Base-by-base conservation (phyloP, 2,888 invertebrate genomes). In the Molanna angustata region DNA sequence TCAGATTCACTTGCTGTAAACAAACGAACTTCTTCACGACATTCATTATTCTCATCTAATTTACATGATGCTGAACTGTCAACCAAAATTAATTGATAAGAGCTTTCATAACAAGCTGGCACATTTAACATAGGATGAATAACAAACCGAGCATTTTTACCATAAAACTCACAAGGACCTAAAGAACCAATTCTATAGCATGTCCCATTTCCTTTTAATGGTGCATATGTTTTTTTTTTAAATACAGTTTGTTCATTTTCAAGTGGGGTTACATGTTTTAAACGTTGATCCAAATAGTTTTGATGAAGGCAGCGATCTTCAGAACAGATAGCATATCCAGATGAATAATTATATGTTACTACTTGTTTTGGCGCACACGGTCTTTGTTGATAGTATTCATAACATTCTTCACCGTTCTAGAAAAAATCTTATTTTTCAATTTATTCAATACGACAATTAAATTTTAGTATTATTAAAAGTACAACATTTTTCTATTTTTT, bases 361-460 rank as follows among this genome's bases (percentile, higher is more conserved):
- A 54, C 45, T 41, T 54, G 32, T 11, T 39, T n/a, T 13, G 4
- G 11, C 7, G 9, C 31, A 19, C 54, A 54, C 7, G 54, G 45
- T 17, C 54, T 49, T 45, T 32, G 49, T 33, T 54, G 54, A 16
- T 54, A 54, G 40, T 14, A 54, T 31, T 39, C 40, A 22, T 44
- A 14, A 18, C 54, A 54, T 19, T 42, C 31, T 19, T 39, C 32
- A 9, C 39, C 21, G 13, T 42, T 42, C 53, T 53, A 39, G 14
- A 48, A 52, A n/a, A n/a, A n/a, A n/a, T n/a, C n/a, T n/a, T n/a
- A n/a, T n/a, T n/a, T n/a, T n/a, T n/a, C n/a, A n/a, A n/a, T n/a
- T n/a, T n/a, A n/a, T n/a, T n/a, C n/a, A n/a, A n/a, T n/a, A n/a
- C n/a, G n/a, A n/a, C n/a, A n/a, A n/a, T n/a, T n/a, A n/a, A n/a